Conservation (phyloP, 2,113 vertebrate species). For the Vombatus ursinus region DNA sequence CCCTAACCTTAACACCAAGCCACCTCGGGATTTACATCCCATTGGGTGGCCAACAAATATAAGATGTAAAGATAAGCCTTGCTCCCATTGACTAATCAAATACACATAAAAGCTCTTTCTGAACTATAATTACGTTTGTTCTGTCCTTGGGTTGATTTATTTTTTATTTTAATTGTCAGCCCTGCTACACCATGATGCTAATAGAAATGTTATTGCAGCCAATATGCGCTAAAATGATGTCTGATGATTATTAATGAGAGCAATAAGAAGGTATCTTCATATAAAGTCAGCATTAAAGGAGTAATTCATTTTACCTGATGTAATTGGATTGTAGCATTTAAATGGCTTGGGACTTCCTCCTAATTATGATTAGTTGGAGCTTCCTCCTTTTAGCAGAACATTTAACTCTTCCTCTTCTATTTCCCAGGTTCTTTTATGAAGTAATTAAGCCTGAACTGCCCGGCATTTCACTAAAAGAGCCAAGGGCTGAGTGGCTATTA, state of each 20-base stretch:
- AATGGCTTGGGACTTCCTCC: constrained; percentile 88
- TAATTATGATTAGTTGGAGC: constrained; percentile 88
- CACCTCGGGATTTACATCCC: not conserved
- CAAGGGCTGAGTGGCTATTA: constrained; percentile 76
- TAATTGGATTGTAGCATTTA: constrained; percentile 92
- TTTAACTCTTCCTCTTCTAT: constrained; percentile 86
- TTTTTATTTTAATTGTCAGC: constrained; percentile 90
- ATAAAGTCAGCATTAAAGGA: constrained; percentile 94
- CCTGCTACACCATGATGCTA: constrained; percentile 86
- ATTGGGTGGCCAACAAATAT: constrained; percentile 60
- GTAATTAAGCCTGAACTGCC: constrained; percentile 85
- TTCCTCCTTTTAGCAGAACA: constrained; percentile 84
- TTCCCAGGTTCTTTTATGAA: constrained; percentile 82
- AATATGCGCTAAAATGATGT: constrained; percentile 89
- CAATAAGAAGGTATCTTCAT: constrained; percentile 95
- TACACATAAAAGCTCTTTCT: constrained; percentile 88
- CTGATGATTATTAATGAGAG: constrained; percentile 97
- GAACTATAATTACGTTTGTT: constrained; percentile 87
- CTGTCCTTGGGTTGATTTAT: constrained; percentile 87
- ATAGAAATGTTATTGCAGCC: constrained; percentile 93
- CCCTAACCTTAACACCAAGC: not conserved
- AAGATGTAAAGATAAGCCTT: constrained; percentile 80
- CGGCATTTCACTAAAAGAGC: constrained; percentile 79
- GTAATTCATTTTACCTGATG: constrained; percentile 90
- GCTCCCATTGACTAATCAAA: constrained; percentile 87